Percentiles rank a stretch among this genome's conserved stretches.
Conservation (phyloP, 1,140 invertebrate species). For the Cardiocondyla obscurior region DNA sequence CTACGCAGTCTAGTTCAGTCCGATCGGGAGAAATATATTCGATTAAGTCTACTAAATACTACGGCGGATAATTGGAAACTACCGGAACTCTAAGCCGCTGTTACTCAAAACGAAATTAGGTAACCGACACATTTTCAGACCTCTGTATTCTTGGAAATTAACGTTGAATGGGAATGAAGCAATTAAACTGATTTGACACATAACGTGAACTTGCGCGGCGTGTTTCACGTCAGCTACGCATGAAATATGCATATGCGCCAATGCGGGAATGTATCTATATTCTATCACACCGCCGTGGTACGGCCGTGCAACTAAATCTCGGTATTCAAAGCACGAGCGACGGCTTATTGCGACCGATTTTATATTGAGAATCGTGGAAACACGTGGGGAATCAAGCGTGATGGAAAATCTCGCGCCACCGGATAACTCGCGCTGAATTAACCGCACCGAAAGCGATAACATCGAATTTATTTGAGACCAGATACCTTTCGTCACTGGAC, state of each 20-base stretch:
- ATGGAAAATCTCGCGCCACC: conserved; percentile 1
- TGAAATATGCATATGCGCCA: conserved; percentile 25
- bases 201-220: neutral
- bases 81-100: too few relatives aligned
- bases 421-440: too few relatives aligned
- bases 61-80: conserved; percentile 14
- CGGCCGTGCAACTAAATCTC: conserved; percentile 27
- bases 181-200: conserved; percentile 1
- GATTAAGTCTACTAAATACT: conserved; percentile 32
- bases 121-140: too few relatives aligned
- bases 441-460: too few relatives aligned
- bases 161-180: neutral
- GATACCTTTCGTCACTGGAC: neutral
- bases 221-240: conserved; percentile 15
- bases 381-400: conserved; percentile 15
- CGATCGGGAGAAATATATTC: conserved; percentile 17
- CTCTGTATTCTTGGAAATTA: neutral
- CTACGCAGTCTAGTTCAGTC: conserved; percentile 8
- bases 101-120: too few relatives aligned
- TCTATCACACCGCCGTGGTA: conserved; percentile 10
- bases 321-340: conserved; percentile 39
- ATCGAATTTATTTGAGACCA: neutral
- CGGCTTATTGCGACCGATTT: conserved; percentile 39
- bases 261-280: conserved; percentile 24
- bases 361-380: conserved; percentile 30